phyloP scores from a whole-genome alignment of 2,113 vertebrate genomes.

The Pseudorectes ferrugineus region DNA sequence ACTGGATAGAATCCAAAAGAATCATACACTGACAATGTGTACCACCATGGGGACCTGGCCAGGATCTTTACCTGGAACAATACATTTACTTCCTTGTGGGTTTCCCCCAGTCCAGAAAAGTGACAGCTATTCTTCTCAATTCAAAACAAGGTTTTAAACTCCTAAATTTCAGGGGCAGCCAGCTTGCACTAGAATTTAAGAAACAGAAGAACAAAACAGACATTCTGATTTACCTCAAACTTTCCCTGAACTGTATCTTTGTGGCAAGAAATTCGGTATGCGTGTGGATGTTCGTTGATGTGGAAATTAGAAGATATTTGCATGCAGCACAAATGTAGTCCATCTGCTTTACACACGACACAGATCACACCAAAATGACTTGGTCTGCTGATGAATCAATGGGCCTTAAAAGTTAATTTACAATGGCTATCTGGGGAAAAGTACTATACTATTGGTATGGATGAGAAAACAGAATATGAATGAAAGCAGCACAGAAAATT shows the following conservation, averaged over 20 bases:
- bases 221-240: background rate
- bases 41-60: background rate
- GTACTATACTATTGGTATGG: background rate
- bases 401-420: background rate
- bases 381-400: background rate
- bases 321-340: background rate
- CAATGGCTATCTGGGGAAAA: background rate
- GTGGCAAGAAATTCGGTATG: background rate
- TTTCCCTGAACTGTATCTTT: background rate
- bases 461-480: background rate
- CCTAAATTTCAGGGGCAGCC: background rate
- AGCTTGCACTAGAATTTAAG: background rate
- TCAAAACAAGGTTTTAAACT: background rate
- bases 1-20: background rate
- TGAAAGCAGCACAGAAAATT: background rate
- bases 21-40: fast-evolving
- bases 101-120: background rate
- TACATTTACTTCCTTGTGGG: background rate
- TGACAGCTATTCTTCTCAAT: background rate
- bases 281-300: background rate
- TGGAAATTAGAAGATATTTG: background rate
- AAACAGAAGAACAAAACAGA: background rate
- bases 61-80: background rate
- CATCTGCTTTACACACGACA: background rate
- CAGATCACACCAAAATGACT: background rate